Evolutionary conservation across 2,797 vertebrate species (phyloP).

Genomic region (Sebastes oblongus): DNA sequence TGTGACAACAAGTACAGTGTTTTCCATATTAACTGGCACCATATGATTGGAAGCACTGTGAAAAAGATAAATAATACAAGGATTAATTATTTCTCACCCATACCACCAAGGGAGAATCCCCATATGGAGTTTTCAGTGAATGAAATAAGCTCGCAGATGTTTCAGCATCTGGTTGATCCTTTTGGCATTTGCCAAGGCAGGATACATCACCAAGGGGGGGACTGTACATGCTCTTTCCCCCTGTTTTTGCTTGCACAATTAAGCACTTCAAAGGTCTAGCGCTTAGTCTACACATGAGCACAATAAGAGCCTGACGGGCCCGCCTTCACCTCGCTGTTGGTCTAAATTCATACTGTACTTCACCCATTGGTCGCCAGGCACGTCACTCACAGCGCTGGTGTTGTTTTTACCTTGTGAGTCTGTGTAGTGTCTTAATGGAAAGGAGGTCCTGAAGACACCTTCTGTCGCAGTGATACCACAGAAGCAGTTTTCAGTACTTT

Average conservation of each 20-base stretch:
- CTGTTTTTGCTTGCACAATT: slow-evolving; percentile 52
- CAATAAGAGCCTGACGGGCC: slow-evolving; percentile 12
- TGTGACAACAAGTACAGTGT: slow-evolving; percentile 38
- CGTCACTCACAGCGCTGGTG: neutral
- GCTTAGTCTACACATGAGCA: slow-evolving; percentile 26
- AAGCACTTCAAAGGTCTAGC: slow-evolving; percentile 51
- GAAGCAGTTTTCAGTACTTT: neutral
- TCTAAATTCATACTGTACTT: neutral
- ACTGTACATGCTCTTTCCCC: slow-evolving; percentile 34
- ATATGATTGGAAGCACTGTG: slow-evolving; percentile 44
- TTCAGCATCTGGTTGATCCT: slow-evolving; percentile 77
- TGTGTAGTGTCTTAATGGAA: neutral
- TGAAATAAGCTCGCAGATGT: slow-evolving; percentile 75
- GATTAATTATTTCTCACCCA: slow-evolving; percentile 73
- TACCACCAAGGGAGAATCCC: slow-evolving; percentile 61
- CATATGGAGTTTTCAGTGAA: slow-evolving; percentile 69
- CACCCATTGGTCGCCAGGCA: neutral
- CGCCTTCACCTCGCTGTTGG: neutral
- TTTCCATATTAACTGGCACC: slow-evolving; percentile 41
- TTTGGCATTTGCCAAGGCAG: slow-evolving; percentile 74
- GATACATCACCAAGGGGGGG: slow-evolving; percentile 39
- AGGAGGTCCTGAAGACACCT: neutral
- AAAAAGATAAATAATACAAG: slow-evolving; percentile 72
- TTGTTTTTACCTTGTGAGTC: neutral
- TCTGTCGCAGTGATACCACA: neutral